Base-by-base conservation (phyloP, 2,797 vertebrate species). In the Pelochelys cantorii region DNA sequence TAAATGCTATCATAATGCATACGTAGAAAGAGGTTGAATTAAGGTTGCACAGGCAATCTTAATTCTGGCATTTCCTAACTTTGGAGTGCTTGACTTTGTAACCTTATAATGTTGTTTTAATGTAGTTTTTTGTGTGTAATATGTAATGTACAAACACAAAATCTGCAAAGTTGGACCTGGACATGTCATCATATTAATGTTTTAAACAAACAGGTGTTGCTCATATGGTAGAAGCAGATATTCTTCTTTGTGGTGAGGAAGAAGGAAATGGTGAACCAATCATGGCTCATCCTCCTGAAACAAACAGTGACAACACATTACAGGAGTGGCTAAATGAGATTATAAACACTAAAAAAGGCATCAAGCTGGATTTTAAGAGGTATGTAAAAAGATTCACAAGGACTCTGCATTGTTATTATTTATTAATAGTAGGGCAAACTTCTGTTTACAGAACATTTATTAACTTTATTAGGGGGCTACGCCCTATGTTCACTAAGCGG, bases 311-410 rank as follows among this genome's bases (percentile, higher is more conserved):
- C 97, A 98, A 98, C 94, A 99, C 98, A 0, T 96, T 99, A 82
- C 96, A 94, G 87, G 98, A 99, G 29, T 99, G 99, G 99, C 97
- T 99, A 81, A 62, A 97, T 60, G 97, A 86, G 85, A 98, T 99
- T 31, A 94, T 85, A 54, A 78, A 60, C 52, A 98, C 98, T 18
- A 37, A 96, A 48, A 99, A 99, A 96, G 99, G 99, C 92, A 98
- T 99, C 84, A 99, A 99, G 94, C 98, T 99, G 79, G 99, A 99
- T 96, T 99, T 99, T 88, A 99, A 99, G 98, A 99, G 99, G 99
- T 99, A 98, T 75, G 25, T 82, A 65, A 55, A 48, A 53, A 52
- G 2, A 4, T 52, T 9, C 88, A 55, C 54, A 10, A 2, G 13
- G 22, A 83, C 7, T 65, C 84, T 84, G 23, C 0, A 0, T 79